Evolutionary conservation across 2,888 invertebrate genomes (phyloP).

Genomic region (Tineola bisselliella): DNA sequence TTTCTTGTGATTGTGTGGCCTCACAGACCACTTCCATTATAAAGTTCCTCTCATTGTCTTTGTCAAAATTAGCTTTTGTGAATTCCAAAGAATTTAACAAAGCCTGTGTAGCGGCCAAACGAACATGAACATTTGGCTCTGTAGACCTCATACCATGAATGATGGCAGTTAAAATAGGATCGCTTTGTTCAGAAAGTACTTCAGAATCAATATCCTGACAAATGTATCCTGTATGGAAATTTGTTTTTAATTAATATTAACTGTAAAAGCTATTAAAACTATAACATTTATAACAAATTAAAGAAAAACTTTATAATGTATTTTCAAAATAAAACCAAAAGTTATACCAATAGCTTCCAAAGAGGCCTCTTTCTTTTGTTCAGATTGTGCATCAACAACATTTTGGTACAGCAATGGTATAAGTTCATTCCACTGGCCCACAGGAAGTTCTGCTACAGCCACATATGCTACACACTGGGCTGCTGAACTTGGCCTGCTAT

Average conservation of each 20-base stretch:
- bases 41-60: constrained; percentile 96
- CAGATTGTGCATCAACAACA: constrained; percentile 86
- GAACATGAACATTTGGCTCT: constrained; percentile 92
- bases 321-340: too few species aligned
- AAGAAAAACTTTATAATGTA: too few species aligned
- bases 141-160: constrained; percentile 98
- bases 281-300: too few species aligned
- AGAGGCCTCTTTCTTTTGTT: constrained; percentile 95
- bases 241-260: too few species aligned
- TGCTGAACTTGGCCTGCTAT: constrained; percentile 93
- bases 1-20: constrained; percentile 93
- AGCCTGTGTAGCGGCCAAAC: constrained; percentile 96
- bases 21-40: constrained; percentile 99
- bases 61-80: constrained; percentile 97
- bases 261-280: too few species aligned
- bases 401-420: constrained; percentile 89
- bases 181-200: constrained; percentile 90
- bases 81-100: constrained; percentile 97
- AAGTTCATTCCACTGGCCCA: constrained; percentile 91
- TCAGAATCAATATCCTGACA: constrained; percentile 98
- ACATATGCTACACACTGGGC: constrained; percentile 99
- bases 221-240: constrained; percentile 74
- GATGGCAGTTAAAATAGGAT: constrained; percentile 97
- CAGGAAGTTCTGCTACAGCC: constrained; percentile 94
- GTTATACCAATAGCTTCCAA: constrained; percentile 91